Conservation (phyloP, 2,797 vertebrate species). For the Pipistrellus pipistrellus region DNA sequence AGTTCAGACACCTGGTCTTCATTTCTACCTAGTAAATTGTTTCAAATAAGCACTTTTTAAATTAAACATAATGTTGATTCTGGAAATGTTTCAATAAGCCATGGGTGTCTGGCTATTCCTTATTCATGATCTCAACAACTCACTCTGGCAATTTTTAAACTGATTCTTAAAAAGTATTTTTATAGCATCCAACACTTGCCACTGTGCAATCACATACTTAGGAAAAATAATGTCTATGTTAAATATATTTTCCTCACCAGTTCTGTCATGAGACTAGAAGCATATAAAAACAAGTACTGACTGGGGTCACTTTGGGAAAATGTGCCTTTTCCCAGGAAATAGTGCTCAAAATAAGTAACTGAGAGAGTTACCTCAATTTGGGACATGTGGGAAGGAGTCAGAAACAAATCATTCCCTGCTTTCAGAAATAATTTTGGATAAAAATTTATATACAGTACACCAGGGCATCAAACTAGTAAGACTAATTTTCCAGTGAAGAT, state of each 20-base stretch:
- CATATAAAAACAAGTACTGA: constrained; percentile 40
- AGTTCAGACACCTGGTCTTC: background rate
- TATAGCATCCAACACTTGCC: background rate
- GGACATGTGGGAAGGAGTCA: constrained; percentile 26
- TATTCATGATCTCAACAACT: constrained; percentile 43
- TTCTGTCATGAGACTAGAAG: background rate
- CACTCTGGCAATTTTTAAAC: constrained; percentile 4
- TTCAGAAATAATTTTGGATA: constrained; percentile 21
- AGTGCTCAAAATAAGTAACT: constrained; percentile 41
- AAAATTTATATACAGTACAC: background rate
- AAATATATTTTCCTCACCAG: constrained; percentile 48
- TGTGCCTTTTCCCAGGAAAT: background rate
- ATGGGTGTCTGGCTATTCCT: background rate
- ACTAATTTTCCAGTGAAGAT: background rate
- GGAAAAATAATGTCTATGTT: constrained; percentile 14
- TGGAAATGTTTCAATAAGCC: constrained; percentile 13
- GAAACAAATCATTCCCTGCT: constrained; percentile 23
- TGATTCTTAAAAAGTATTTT: constrained; percentile 32
- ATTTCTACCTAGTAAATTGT: constrained; percentile 8
- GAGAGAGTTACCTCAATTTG: background rate
- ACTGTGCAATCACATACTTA: background rate
- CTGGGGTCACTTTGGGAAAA: constrained; percentile 4
- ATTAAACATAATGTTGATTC: constrained; percentile 1
- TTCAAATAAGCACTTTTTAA: constrained; percentile 60
- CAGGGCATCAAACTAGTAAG: constrained; percentile 30